Evolutionary conservation across 2,113 vertebrate genomes (phyloP).

Genomic region (Myocastor coypus): DNA sequence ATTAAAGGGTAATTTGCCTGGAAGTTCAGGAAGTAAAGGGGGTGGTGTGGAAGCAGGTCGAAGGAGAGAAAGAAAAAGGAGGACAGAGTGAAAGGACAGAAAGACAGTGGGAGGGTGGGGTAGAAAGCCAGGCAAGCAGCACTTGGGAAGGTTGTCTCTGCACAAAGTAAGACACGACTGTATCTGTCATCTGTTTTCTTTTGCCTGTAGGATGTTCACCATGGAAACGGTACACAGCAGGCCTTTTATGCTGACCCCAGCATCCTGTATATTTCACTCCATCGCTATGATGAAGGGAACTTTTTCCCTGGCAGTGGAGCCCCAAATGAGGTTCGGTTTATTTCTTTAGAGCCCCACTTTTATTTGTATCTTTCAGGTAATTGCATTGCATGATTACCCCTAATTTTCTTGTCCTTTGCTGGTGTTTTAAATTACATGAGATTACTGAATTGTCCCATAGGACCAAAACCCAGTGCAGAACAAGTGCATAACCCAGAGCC

Average conservation of each 20-base stretch:
- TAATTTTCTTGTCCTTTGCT: conserved; percentile 93
- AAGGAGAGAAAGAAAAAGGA: conserved; percentile 86
- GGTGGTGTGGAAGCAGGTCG: conserved; percentile 77
- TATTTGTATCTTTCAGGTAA: conserved; percentile 91
- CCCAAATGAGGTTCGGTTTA: conserved; percentile 97
- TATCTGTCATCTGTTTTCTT: conserved; percentile 96
- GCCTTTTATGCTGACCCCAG: conserved; percentile 94
- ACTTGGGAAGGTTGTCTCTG: conserved; percentile 82
- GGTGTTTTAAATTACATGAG: conserved; percentile 92
- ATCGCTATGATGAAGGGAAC: conserved; percentile 96
- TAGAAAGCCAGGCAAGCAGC: conserved; percentile 78
- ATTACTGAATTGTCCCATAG: conserved; percentile 91
- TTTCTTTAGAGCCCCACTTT: conserved; percentile 93
- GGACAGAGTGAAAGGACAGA: conserved; percentile 84
- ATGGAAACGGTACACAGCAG: conserved; percentile 95
- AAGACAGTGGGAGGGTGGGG: conserved; percentile 70
- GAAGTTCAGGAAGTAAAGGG: conserved; percentile 90
- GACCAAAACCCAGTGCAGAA: conserved; percentile 85
- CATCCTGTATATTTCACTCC: conserved; percentile 96
- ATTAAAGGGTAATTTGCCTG: conserved; percentile 95
- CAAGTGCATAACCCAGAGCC: conserved; percentile 89
- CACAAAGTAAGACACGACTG: conserved; percentile 90
- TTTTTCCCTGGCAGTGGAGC: conserved; percentile 94
- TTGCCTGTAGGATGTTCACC: conserved; percentile 95
- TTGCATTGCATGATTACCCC: conserved; percentile 92